Conservation (phyloP, 2,113 vertebrate species). For the Mungos mungo region DNA sequence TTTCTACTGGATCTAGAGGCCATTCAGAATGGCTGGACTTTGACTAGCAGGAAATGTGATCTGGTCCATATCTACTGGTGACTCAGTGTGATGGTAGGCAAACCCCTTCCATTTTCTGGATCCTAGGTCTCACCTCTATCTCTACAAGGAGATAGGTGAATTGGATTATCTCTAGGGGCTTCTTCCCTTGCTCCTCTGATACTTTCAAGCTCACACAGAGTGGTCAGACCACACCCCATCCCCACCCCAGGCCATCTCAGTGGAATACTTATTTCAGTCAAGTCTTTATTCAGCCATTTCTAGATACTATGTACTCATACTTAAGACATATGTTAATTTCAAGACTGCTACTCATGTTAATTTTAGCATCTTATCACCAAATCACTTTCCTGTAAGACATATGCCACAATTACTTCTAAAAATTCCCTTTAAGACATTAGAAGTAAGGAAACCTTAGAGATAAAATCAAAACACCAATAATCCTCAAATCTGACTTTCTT, state of each 20-base stretch:
- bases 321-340: not conserved
- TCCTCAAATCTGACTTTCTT: not conserved
- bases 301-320: not conserved
- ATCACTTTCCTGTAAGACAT: not conserved
- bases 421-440: not conserved
- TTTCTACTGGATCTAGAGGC: not conserved
- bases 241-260: too few species aligned
- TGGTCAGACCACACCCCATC: not conserved
- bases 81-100: not conserved
- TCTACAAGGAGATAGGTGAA: not conserved
- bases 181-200: not conserved
- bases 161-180: not conserved
- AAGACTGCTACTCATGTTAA: not conserved
- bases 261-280: not conserved
- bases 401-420: not conserved
- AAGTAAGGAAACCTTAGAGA: not conserved
- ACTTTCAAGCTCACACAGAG: not conserved
- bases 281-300: not conserved
- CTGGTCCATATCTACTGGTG: not conserved
- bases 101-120: not conserved
- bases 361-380: not conserved
- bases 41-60: not conserved
- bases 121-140: not conserved
- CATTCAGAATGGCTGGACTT: not conserved
- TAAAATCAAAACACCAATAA: not conserved